Conservation (phyloP, 37 sponge, comb jelly and placozoan species). For the Diacarnus erythraeanus region DNA sequence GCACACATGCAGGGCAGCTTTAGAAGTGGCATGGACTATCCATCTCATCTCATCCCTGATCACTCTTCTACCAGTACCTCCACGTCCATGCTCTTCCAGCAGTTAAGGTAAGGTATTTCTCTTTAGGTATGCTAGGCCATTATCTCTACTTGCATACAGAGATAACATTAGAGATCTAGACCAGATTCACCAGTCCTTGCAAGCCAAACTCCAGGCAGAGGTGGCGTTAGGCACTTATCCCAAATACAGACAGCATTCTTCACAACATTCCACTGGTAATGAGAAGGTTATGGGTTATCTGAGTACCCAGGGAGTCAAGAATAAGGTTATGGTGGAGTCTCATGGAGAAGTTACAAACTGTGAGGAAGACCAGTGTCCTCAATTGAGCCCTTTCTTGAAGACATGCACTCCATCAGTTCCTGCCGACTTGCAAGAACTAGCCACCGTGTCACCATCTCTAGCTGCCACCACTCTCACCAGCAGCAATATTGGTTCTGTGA, state of each 20-base stretch:
- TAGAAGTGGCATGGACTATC: neutral
- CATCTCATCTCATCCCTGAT: neutral
- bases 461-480: too few species aligned
- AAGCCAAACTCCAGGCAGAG: slow-evolving; percentile 11
- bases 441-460: too few species aligned
- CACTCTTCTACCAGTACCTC: slow-evolving; percentile 3
- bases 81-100: slow-evolving; percentile 34
- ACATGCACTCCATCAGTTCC: too few species aligned
- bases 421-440: too few species aligned
- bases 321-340: too few species aligned
- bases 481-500: too few species aligned
- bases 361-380: too few species aligned
- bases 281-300: too few species aligned
- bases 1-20: too few species aligned
- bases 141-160: neutral
- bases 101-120: slow-evolving; percentile 19
- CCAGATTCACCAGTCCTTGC: slow-evolving; percentile 21
- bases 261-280: neutral
- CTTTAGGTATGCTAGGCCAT: neutral
- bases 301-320: too few species aligned
- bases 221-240: neutral
- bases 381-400: too few species aligned
- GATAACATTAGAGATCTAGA: slow-evolving; percentile 60
- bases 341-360: too few species aligned
- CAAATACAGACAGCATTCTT: neutral